Conservation (phyloP, 2,797 vertebrate genomes). For the Bradypus variegatus region DNA sequence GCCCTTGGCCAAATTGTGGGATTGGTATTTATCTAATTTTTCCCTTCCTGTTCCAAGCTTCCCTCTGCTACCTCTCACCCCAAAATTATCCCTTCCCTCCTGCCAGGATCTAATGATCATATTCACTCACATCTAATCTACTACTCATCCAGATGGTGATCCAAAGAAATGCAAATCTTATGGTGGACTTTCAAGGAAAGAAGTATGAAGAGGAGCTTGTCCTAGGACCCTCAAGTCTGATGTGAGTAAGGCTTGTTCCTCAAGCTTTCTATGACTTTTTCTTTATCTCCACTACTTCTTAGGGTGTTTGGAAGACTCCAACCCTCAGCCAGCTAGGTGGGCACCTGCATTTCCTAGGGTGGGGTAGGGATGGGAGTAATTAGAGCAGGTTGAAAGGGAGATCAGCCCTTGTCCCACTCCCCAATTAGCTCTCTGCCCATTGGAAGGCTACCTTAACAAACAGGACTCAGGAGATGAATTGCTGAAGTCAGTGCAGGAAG, state of each 20-base stretch:
- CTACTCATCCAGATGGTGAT: neutral
- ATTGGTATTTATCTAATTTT: neutral
- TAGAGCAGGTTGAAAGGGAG: neutral
- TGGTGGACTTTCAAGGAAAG: neutral
- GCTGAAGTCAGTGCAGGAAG: neutral
- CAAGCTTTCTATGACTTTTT: neutral
- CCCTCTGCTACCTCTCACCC: neutral
- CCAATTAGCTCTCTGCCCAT: neutral
- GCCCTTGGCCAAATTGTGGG: too few relatives aligned
- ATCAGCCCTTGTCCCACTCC: neutral
- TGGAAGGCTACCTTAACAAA: slow-evolving; percentile 1
- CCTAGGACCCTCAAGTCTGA: neutral
- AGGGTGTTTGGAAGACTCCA: neutral
- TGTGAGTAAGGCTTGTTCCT: neutral
- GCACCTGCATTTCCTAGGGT: neutral
- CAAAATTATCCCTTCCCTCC: neutral
- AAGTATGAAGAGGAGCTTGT: neutral
- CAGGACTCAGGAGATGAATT: neutral
- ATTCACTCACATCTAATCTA: neutral
- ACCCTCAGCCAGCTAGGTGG: neutral
- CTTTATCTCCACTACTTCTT: neutral
- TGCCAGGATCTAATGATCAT: neutral
- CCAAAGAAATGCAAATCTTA: neutral
- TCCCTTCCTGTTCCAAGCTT: neutral
- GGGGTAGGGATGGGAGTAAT: neutral